Evolutionary conservation across 2,797 vertebrate species (phyloP), one percentile per base, ranked within the genome.

Genomic region (Takifugu ocellatus): DNA sequence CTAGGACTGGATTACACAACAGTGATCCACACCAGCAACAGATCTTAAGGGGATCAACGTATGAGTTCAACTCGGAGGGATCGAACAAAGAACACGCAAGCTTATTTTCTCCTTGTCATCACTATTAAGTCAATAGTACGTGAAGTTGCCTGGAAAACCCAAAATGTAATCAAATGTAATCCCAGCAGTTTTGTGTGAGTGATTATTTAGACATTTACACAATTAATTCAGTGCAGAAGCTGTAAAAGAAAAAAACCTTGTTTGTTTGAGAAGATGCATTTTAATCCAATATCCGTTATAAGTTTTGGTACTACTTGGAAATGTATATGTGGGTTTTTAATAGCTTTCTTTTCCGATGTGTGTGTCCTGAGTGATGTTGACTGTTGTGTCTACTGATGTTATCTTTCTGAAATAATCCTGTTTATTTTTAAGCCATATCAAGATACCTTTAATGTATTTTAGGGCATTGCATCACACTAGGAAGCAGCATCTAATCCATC

Each of bases 21-120:
- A 1, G 83, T 77, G 79, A 84, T 66, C 56, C 66, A 84, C 72
- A 88, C 86, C 79, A 81, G 76, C 60, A 68, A 51, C 64, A 59
- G 66, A 74, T 60, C 56, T 45, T 75, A 52, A 70, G 56, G 54
- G 55, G 64, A 59, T 42, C 56, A 54, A 59, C 61, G 42, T 51
- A 49, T 16, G 36, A 39, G 27, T 66, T 58, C 59, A 60, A 48
- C 17, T 10, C 10, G 50, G 36, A 39, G 63, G 2, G 42, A 49
- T 26, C 17, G 39, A n/a, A 39, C 42, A 57, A 54, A 50, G 8
- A 31, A 54, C 31, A 2, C 9, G 31, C n/a, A 39, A 21, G 1
- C 43, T 44, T 25, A 21, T 25, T 3, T 49, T 44, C 52, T 16
- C 63, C 12, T 51, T 21, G 7, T 36, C 14, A 29, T 44, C 50